Base-by-base conservation (phyloP, 2,113 vertebrate species). In the Mystacornis crossleyi region DNA sequence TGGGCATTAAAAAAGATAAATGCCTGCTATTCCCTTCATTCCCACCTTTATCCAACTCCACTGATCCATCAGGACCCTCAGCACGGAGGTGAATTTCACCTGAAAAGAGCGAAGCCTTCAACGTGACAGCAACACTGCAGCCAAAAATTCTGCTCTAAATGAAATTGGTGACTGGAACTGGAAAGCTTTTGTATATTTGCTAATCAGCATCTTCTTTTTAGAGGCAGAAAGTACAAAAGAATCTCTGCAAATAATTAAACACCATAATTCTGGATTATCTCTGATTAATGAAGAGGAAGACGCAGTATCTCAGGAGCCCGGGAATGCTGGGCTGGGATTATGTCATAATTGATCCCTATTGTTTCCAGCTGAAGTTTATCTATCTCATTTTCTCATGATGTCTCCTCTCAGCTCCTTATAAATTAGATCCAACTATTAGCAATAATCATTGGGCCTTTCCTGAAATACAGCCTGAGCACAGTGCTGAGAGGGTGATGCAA, bases 171-270 rank as follows among this genome's bases (percentile, higher is more conserved):
- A 80, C 93, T 95, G 87, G 55, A 91, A 74, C 81, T 62, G 81
- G 66, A 94, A 96, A 60, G 94, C 92, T 91, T 96, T 96, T 96
- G 58, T 93, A 5, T 94, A 45, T 93, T 96, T 90, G 74, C 90
- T 95, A 96, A 96, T 96, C 87, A 96, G 61, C 57, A 84, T 91
- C 81, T 93, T 87, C 62, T 70, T 96, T 95, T 94, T 92, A 88
- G 87, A 96, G 71, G 29, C 47, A 94, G 58, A 96, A 95, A 91
- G 71, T 88, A 93, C 60, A 97, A 96, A 96, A 90, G 87, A 93
- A 95, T 95, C 89, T 95, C 81, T 91, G 90, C 74, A 97, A 96
- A 97, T 96, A 96, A 95, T 96, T 96, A 95, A 96, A 93, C 85
- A 88, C 47, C 81, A 54, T 97, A 95, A 97, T 97, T 97, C 87